A percentile compares a stretch with the other conserved stretches of the same genome.
phyloP scores from a whole-genome alignment of 2,113 vertebrate genomes.

The Pangasianodon hypophthalmus region DNA sequence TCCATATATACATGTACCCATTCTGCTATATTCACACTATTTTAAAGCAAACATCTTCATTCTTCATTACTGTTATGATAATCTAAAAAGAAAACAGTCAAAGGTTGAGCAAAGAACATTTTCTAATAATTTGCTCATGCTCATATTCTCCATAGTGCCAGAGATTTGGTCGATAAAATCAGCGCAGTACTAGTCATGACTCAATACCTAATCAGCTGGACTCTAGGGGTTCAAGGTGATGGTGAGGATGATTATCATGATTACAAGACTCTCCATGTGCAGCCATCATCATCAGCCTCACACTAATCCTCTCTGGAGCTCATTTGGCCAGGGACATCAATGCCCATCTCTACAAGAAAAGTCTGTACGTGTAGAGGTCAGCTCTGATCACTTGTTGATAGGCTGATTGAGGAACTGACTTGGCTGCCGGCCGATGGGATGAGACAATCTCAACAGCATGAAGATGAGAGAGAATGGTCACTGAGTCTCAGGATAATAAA shows the following conservation, averaged over 20 bases:
- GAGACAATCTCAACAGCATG: conserved; percentile 41
- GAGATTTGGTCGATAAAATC: background rate
- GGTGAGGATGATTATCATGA: conserved; percentile 35
- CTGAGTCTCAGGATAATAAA: conserved; percentile 29
- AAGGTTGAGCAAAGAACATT: background rate
- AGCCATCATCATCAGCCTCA: conserved; percentile 27
- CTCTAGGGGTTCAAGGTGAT: conserved; percentile 30
- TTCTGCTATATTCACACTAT: conserved; percentile 29
- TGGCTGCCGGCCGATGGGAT: conserved; percentile 33
- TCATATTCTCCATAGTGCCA: conserved; percentile 16
- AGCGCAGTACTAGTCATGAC: conserved; percentile 14
- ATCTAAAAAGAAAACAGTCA: background rate
- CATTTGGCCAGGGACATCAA: conserved; percentile 19
- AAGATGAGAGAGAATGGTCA: conserved; percentile 27
- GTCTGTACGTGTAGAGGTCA: background rate
- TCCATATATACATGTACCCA: conserved; percentile 19
- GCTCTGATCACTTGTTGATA: conserved; percentile 40
- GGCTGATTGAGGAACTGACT: conserved; percentile 48
- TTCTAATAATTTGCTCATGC: conserved; percentile 15
- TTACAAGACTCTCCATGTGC: conserved; percentile 30
- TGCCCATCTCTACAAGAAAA: conserved; percentile 19
- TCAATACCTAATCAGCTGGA: conserved; percentile 5
- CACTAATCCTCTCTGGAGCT: conserved; percentile 39
- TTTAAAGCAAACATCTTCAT: conserved; percentile 17
- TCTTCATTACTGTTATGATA: conserved; percentile 25